These are phyloP conservation scores for Phorcus lineatus DNA, from an alignment of 2,888 invertebrate genomes.

Conservation along the genomic window DNA sequence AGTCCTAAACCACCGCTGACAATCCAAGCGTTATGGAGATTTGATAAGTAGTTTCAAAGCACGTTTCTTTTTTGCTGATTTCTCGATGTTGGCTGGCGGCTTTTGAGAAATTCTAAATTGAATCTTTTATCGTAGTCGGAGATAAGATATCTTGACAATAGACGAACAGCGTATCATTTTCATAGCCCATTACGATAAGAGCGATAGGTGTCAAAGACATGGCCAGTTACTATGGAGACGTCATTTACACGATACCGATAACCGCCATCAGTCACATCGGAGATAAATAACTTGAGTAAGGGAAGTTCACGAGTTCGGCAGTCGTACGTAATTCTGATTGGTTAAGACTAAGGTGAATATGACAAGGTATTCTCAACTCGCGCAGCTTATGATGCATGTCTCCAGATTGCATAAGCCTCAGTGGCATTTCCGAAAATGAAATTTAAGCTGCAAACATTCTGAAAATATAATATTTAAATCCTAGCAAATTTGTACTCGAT, in stretches of 20 bases:
- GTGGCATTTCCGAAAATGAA: no score
- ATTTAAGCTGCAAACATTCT: no score
- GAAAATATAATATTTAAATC: no score
- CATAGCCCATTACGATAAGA: constrained; percentile 16
- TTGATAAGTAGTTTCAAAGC: constrained; percentile 1
- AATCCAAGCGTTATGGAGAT: not conserved
- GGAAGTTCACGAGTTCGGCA: not conserved
- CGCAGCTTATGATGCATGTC: not conserved
- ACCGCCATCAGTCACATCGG: not conserved
- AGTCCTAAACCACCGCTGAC: not conserved
- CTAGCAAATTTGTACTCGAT: no score
- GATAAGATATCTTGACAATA: constrained; percentile 21
- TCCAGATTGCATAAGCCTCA: not conserved
- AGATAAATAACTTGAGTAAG: not conserved
- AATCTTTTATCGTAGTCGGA: not conserved
- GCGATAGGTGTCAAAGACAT: constrained; percentile 23
- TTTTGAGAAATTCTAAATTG: constrained; percentile 21
- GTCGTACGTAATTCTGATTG: not conserved
- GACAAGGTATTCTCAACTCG: no score
- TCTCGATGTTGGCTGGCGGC: not conserved
- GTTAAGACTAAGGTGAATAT: not conserved
- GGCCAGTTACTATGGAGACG: constrained; percentile 14
- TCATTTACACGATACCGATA: constrained; percentile 12
- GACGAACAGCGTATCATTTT: constrained; percentile 17
- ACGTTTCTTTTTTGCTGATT: not conserved